These are phyloP conservation scores for Sinocyclocheilus anophthalmus DNA, from an alignment of 2,113 vertebrate species.

Conservation along the genomic window DNA sequence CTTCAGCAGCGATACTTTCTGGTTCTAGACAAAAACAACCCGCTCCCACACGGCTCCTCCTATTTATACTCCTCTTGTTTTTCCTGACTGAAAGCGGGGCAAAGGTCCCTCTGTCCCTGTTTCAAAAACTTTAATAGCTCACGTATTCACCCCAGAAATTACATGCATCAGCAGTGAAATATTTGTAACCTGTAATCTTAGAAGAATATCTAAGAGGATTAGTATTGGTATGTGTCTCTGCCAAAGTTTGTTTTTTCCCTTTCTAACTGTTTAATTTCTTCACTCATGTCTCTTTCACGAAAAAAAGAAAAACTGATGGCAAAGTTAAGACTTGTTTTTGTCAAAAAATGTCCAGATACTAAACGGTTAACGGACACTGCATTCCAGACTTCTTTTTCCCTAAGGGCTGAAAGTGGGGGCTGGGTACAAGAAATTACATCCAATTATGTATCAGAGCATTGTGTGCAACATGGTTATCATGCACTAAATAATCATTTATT, in stretches of 20 bases:
- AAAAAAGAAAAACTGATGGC: neutral
- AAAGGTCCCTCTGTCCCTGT: slow-evolving; percentile 76
- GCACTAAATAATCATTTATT: neutral
- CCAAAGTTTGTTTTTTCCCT: neutral
- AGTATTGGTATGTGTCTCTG: neutral
- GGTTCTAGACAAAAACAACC: slow-evolving; percentile 68
- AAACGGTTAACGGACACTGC: slow-evolving; percentile 24
- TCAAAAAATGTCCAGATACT: neutral
- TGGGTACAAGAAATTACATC: neutral
- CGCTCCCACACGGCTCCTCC: slow-evolving; percentile 57
- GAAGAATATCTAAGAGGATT: neutral
- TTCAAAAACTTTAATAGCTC: slow-evolving; percentile 15
- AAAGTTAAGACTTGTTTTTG: neutral
- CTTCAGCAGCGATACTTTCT: slow-evolving; percentile 6
- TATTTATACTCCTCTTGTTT: slow-evolving; percentile 92
- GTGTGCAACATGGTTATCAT: neutral
- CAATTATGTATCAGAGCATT: neutral
- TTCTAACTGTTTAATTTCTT: neutral
- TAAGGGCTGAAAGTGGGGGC: neutral
- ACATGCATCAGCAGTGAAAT: neutral
- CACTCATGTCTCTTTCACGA: neutral
- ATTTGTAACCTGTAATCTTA: neutral
- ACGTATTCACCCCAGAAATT: neutral
- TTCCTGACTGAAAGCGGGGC: slow-evolving; percentile 73
- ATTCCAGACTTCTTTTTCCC: slow-evolving; percentile 20